Conservation (phyloP, 1,140 invertebrate species). For the Ridgeia piscesae region DNA sequence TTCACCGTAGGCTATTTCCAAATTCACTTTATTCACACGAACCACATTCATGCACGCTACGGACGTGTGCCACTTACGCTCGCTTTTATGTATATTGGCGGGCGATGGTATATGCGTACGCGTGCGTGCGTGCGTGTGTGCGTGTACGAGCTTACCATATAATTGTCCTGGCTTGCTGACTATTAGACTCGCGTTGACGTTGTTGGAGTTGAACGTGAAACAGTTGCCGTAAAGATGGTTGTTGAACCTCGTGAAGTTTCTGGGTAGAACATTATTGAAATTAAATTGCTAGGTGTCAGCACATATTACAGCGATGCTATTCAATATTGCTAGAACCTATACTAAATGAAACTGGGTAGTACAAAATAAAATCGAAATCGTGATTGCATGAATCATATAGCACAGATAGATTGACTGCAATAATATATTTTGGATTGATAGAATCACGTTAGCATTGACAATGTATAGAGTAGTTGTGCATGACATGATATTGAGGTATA, state of each 20-base stretch:
- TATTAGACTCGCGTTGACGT: not conserved
- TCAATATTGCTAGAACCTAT: not conserved
- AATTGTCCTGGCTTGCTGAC: not conserved
- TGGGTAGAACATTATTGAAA: not conserved
- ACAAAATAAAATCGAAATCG: not conserved
- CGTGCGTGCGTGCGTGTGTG: not conserved
- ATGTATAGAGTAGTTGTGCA: not conserved
- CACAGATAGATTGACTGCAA: not conserved
- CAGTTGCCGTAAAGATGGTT: constrained; percentile 37
- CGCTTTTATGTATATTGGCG: too few relatives aligned
- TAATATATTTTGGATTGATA: not conserved
- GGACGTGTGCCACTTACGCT: too few relatives aligned
- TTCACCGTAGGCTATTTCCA: too few relatives aligned
- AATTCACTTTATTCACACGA: too few relatives aligned
- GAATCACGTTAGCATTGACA: too few relatives aligned
- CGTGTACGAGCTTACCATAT: not conserved
- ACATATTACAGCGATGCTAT: not conserved
- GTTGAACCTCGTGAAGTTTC: constrained; percentile 26
- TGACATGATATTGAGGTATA: not conserved
- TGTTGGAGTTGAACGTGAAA: constrained; percentile 37
- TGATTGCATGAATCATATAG: not conserved
- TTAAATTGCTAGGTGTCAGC: not conserved
- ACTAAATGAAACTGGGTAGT: not conserved
- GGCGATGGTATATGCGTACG: not conserved
- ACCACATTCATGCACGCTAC: too few relatives aligned